Evolutionary conservation across 1,140 invertebrate species (phyloP).

Genomic region (Drosophila nasuta): DNA sequence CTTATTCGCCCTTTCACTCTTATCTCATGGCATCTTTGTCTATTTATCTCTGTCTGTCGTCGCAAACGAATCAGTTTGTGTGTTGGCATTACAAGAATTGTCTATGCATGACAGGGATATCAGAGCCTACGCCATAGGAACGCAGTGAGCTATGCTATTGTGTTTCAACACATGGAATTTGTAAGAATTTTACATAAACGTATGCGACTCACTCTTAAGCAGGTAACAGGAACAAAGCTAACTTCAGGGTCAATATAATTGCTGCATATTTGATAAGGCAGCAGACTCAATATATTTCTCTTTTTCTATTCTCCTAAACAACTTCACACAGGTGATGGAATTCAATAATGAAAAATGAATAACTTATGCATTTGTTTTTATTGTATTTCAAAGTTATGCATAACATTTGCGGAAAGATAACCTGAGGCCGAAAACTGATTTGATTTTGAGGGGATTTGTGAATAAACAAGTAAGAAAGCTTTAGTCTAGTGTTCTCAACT

Average conservation of each 20-base stretch:
- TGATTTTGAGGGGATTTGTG: constrained; percentile 32
- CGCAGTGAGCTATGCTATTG: not conserved
- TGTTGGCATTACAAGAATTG: constrained; percentile 48
- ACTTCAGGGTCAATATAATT: constrained; percentile 18
- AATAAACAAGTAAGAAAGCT: not conserved
- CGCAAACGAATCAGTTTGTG: constrained; percentile 25
- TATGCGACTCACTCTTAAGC: not conserved
- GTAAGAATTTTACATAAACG: constrained; percentile 28
- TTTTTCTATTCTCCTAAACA: not conserved
- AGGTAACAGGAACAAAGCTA: not conserved
- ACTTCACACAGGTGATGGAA: constrained; percentile 15
- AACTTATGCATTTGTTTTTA: constrained; percentile 9
- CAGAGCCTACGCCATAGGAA: not conserved
- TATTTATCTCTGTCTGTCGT: constrained; percentile 28
- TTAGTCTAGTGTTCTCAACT: too few species aligned
- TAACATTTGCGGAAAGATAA: constrained; percentile 12
- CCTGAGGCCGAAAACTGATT: constrained; percentile 35
- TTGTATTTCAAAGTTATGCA: constrained; percentile 26
- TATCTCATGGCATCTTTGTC: not conserved
- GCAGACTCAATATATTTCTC: not conserved
- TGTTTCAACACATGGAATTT: constrained; percentile 7
- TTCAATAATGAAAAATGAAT: constrained; percentile 10
- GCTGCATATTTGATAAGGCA: constrained; percentile 12
- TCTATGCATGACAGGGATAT: constrained; percentile 47
- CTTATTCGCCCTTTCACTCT: not conserved